These are phyloP conservation scores for Stratiomys singularior DNA, from an alignment of 2,888 invertebrate species.

Conservation along the genomic window DNA sequence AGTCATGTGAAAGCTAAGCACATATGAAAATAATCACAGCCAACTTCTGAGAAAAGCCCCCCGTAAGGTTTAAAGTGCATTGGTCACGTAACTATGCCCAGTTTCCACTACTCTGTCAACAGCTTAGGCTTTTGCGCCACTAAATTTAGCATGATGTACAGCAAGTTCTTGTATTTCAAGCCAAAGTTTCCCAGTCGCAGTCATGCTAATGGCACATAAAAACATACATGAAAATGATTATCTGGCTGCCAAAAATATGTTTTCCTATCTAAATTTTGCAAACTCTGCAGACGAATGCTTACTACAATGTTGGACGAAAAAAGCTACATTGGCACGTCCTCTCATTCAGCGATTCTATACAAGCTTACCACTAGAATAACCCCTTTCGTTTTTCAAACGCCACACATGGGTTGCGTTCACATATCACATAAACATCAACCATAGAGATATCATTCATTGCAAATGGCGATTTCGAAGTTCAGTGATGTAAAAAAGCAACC, in stretches of 20 bases:
- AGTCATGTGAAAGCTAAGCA: too few species aligned
- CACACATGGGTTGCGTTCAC: too few species aligned
- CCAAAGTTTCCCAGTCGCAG: neutral
- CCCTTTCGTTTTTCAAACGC: too few species aligned
- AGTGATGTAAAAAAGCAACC: slow-evolving; percentile 4
- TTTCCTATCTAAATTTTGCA: neutral
- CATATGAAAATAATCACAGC: too few species aligned
- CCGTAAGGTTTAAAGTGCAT: neutral
- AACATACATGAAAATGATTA: neutral
- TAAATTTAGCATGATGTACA: neutral
- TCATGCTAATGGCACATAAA: neutral
- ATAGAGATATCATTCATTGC: too few species aligned
- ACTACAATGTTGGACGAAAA: too few species aligned
- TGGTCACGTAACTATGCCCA: neutral
- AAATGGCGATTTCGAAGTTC: neutral
- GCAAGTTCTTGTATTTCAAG: neutral
- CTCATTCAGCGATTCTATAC: too few species aligned
- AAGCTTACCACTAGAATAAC: too few species aligned
- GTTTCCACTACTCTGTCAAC: neutral
- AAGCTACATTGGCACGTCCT: too few species aligned
- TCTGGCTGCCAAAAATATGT: slow-evolving; percentile 3
- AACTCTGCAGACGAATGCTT: neutral
- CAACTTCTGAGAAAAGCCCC: too few species aligned
- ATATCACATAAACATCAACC: too few species aligned
- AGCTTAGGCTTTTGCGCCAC: neutral